These are phyloP conservation scores for Nerophis lumbriciformis DNA, from an alignment of 2,113 vertebrate genomes.

Conservation along the genomic window DNA sequence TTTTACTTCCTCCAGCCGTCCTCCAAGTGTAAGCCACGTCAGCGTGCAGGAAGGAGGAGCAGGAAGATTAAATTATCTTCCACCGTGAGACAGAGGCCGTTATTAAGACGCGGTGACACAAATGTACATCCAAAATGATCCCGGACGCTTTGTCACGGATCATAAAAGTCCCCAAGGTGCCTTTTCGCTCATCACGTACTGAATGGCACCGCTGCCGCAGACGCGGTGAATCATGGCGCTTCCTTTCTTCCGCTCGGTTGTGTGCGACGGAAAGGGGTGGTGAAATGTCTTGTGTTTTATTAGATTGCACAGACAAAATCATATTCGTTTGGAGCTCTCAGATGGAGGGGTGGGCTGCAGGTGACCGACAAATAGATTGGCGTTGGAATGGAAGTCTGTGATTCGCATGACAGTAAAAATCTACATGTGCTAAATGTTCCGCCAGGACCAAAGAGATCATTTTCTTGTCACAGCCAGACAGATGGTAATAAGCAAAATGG, in stretches of 20 bases:
- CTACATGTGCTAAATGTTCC: no score
- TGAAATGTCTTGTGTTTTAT: slow-evolving; percentile 5
- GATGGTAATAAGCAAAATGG: no score
- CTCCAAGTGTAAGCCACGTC: no score
- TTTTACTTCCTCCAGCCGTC: no score
- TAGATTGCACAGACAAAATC: slow-evolving; percentile 8
- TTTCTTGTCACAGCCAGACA: no score
- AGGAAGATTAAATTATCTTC: background rate
- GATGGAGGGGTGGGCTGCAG: background rate
- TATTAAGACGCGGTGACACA: background rate
- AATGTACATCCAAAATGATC: background rate
- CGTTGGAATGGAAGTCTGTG: background rate
- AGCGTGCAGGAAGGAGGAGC: no score
- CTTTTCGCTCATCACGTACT: slow-evolving; percentile 7
- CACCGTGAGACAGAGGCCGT: background rate
- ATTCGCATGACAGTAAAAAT: background rate
- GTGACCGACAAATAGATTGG: slow-evolving; percentile 7
- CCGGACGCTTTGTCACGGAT: slow-evolving; percentile 2
- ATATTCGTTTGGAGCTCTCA: slow-evolving; percentile 4
- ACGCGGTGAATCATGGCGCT: background rate
- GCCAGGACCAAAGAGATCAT: no score
- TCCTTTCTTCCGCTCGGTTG: slow-evolving; percentile 1
- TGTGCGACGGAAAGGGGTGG: background rate
- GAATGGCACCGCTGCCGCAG: background rate
- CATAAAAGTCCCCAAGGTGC: slow-evolving; percentile 9